Evolutionary conservation across 1,140 invertebrate genomes (phyloP), one percentile per base, ranked within the genome.

Genomic region (Galendromus occidentalis): DNA sequence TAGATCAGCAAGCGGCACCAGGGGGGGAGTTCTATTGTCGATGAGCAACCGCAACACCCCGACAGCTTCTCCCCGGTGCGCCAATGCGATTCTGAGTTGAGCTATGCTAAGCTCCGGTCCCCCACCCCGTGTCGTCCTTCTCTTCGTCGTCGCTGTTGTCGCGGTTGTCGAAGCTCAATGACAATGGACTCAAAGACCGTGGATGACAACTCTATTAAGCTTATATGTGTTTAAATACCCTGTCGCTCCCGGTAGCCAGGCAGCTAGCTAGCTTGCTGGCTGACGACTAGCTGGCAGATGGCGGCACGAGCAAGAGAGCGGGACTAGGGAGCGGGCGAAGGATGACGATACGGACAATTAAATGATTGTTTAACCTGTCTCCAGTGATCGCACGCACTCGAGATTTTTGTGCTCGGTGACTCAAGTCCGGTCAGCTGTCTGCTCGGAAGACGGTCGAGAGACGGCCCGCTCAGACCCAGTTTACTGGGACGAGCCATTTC

Each of bases 131-230:
- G 33, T 39, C 33, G 33, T 39, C 33, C 33, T 39, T 9, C 33
- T n/a, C n/a, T n/a, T 39, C 33, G 33, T 39, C 9, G 33, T 39
- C 33, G 33, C 9, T 39, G 33, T 9, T 39, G 33, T 39, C 33
- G 33, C 33, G 33, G 33, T 39, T 39, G 33, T 39, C 33, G 45
- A 20, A 20, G 45, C 45, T 47, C 18, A 22, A 28, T 25, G 51
- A 59, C 22, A 14, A 25, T 59, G 22, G 25, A 33, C 51, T 20
- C 51, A 59, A 59, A 59, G 51, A 59, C 25, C 51, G 51, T 59
- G 22, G 51, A 59, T 59, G 51, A 59, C 51, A 59, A 59, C 51
- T 59, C 51, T 59, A 59, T 59, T 59, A 59, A 59, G 51, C 51
- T 59, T 33, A 59, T 59, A 25, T 59, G 25, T 25, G 51, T 33